phyloP scores from a whole-genome alignment of 2,888 invertebrate genomes.

The Mycogona germanica region DNA sequence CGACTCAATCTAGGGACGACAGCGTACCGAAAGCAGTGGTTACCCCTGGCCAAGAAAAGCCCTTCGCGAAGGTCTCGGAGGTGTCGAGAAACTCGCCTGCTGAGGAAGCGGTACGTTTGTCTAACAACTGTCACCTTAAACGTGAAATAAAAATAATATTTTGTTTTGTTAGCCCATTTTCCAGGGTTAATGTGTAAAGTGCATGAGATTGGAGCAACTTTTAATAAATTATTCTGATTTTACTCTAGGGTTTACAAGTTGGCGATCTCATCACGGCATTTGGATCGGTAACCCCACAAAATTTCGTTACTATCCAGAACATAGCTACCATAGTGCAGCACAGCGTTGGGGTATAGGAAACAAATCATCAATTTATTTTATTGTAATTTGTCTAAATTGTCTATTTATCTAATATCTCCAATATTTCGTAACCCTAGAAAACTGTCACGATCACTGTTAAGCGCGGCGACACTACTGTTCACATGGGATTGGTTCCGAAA shows the following conservation, averaged over 20 bases:
- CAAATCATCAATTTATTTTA: neutral
- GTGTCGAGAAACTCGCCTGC: conserved; percentile 70
- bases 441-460: conserved; percentile 28
- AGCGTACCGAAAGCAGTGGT: too few relatives aligned
- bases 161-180: too few relatives aligned
- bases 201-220: neutral
- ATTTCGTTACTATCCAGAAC: conserved; percentile 54
- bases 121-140: too few relatives aligned
- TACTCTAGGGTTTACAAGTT: conserved; percentile 50
- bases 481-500: conserved; percentile 51
- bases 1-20: conserved; percentile 16
- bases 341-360: conserved; percentile 28
- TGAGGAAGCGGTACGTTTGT: conserved; percentile 50
- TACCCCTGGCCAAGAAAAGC: too few relatives aligned
- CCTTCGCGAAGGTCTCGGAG: conserved; percentile 56
- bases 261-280: conserved; percentile 63
- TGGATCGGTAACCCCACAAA: conserved; percentile 56
- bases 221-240: neutral
- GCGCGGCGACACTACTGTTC: conserved; percentile 39
- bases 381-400: neutral
- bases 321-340: conserved; percentile 51
- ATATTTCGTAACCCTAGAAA: too few relatives aligned
- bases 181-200: too few relatives aligned
- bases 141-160: too few relatives aligned
- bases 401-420: too few relatives aligned